Evolutionary conservation across 1,140 invertebrate genomes (phyloP).

Genomic region (Formica selysi): DNA sequence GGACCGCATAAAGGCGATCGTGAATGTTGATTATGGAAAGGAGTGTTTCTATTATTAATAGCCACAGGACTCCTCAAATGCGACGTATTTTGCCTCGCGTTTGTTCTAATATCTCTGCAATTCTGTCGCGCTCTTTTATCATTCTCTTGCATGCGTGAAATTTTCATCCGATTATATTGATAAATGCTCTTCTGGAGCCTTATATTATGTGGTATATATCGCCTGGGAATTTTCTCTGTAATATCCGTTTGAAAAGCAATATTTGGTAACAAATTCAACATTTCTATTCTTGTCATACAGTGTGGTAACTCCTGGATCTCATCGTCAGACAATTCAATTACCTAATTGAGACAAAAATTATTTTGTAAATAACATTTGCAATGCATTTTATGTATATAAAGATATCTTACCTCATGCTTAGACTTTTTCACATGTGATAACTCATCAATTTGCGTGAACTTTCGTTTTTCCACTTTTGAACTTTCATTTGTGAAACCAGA

Average conservation of each 20-base stretch:
- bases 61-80: background rate
- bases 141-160: constrained; percentile 60
- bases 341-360: constrained; percentile 67
- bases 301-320: constrained; percentile 82
- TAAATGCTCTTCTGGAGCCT: constrained; percentile 79
- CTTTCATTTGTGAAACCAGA: constrained; percentile 32
- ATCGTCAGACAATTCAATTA: constrained; percentile 84
- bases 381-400: constrained; percentile 15
- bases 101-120: background rate
- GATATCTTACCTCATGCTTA: constrained; percentile 79
- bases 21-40: constrained; percentile 35
- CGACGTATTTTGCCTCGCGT: constrained; percentile 8
- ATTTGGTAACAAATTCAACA: constrained; percentile 83
- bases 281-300: constrained; percentile 80
- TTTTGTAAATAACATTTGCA: constrained; percentile 34
- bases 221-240: constrained; percentile 72
- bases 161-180: constrained; percentile 73
- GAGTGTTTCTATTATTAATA: constrained; percentile 15
- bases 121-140: constrained; percentile 50
- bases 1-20: background rate
- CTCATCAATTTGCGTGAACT: background rate
- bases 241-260: constrained; percentile 74
- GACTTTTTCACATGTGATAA: constrained; percentile 73
- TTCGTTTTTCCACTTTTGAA: constrained; percentile 66
- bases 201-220: constrained; percentile 80